A percentile compares a stretch with the other conserved stretches of the same genome.
These are phyloP conservation scores for Copidosoma floridanum DNA, from an alignment of 1,140 invertebrate species.

Conservation along the genomic window DNA sequence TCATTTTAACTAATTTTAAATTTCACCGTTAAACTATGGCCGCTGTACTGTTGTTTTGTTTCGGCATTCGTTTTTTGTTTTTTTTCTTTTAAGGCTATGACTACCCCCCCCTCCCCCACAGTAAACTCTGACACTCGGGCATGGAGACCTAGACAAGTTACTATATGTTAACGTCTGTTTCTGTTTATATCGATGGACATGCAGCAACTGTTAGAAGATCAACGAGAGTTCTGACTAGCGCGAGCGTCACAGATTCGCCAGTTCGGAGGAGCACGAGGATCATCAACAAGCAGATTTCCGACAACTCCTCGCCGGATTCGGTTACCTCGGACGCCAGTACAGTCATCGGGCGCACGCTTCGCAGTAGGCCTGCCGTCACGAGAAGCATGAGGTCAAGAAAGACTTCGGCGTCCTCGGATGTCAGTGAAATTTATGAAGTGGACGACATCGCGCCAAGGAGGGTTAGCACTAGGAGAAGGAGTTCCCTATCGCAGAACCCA, in stretches of 20 bases:
- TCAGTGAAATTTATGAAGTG: slow-evolving; percentile 27
- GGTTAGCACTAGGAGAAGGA: slow-evolving; percentile 22
- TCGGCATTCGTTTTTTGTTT: no score
- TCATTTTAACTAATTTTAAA: no score
- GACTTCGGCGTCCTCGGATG: slow-evolving; percentile 35
- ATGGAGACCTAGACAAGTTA: no score
- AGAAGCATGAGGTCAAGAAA: slow-evolving; percentile 33
- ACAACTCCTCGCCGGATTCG: slow-evolving; percentile 33
- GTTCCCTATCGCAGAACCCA: neutral
- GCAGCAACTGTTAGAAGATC: slow-evolving; percentile 12
- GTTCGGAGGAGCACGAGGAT: slow-evolving; percentile 35
- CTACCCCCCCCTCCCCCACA: no score
- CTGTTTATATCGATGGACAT: neutral
- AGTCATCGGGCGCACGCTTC: slow-evolving; percentile 8
- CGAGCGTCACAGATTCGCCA: slow-evolving; percentile 33
- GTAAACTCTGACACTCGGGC: no score
- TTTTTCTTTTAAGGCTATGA: neutral
- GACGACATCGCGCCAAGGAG: slow-evolving; percentile 29
- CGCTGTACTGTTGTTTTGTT: neutral
- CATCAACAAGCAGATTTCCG: slow-evolving; percentile 19
- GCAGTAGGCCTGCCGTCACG: slow-evolving; percentile 19
- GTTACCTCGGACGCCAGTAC: slow-evolving; percentile 21
- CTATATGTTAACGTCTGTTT: neutral
- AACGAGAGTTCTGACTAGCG: neutral
- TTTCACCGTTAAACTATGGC: neutral